A percentile compares a stretch with the other conserved stretches of the same genome.
phyloP scores from a whole-genome alignment of 2,888 invertebrate genomes.

The Dastarcus helophoroides region DNA sequence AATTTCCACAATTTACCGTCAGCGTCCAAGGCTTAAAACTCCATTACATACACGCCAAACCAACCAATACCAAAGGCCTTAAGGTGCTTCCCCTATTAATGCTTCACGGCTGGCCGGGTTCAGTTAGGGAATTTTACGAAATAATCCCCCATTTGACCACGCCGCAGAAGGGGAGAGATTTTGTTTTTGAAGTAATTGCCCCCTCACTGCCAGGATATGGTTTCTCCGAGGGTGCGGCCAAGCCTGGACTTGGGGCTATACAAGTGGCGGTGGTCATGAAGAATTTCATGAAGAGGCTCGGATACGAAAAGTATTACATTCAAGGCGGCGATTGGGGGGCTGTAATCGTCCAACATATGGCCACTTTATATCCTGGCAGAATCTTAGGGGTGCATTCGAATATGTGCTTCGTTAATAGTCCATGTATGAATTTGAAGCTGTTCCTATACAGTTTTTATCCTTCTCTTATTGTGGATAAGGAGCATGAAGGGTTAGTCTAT shows the following conservation, averaged over 20 bases:
- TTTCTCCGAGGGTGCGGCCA: conserved; percentile 44
- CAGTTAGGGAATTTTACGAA: conserved; percentile 72
- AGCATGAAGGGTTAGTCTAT: conserved; percentile 41
- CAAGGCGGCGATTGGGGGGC: conserved; percentile 82
- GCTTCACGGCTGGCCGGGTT: conserved; percentile 86
- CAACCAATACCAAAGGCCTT: conserved; percentile 21
- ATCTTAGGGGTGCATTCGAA: conserved; percentile 50
- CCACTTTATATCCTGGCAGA: conserved; percentile 50
- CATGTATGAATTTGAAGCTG: conserved; percentile 28
- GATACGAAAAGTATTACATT: conserved; percentile 51
- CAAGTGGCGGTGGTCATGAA: conserved; percentile 48
- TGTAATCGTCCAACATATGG: conserved; percentile 46
- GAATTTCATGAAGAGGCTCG: conserved; percentile 60
- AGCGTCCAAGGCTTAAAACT: conserved; percentile 58
- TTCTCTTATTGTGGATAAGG: conserved; percentile 42
- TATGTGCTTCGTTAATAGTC: conserved; percentile 38
- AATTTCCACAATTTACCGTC: conserved; percentile 56
- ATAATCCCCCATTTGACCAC: conserved; percentile 57
- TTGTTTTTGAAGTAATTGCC: conserved; percentile 54
- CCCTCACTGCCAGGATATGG: conserved; percentile 44
- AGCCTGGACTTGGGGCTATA: conserved; percentile 49
- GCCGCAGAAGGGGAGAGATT: conserved; percentile 40
- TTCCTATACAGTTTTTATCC: conserved; percentile 46
- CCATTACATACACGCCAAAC: conserved; percentile 56
- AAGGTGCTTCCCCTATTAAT: conserved; percentile 55